Evolutionary conservation across 2,113 vertebrate genomes (phyloP).

Genomic region (Telmatochromis sp.): DNA sequence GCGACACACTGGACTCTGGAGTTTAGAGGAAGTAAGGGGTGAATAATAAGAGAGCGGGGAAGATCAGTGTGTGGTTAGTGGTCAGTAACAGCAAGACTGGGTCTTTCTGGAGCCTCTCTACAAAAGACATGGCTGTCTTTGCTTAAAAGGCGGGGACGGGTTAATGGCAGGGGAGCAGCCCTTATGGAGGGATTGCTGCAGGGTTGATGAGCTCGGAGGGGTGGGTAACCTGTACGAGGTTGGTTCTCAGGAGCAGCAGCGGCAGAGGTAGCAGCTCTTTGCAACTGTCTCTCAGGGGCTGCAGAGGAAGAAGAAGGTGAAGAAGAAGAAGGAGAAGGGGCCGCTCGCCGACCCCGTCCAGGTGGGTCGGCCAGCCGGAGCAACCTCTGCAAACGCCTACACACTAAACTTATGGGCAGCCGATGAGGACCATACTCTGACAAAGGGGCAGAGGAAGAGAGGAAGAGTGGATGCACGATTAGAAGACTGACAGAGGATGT

Average conservation of each 20-base stretch:
- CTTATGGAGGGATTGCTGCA: background rate
- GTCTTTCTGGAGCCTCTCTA: background rate
- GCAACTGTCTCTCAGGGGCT: slow-evolving; percentile 60
- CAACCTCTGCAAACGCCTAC: slow-evolving; percentile 92
- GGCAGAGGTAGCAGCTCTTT: slow-evolving; percentile 56
- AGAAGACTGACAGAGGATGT: slow-evolving; percentile 3
- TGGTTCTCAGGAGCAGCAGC: slow-evolving; percentile 64
- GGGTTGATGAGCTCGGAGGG: slow-evolving; percentile 1
- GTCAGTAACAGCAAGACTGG: background rate
- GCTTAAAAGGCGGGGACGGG: background rate
- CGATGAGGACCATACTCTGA: slow-evolving; percentile 87
- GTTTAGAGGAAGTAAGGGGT: slow-evolving; percentile 2
- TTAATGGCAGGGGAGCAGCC: background rate
- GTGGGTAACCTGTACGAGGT: slow-evolving; percentile 78
- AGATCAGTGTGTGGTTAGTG: slow-evolving; percentile 25
- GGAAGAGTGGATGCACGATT: slow-evolving; percentile 40
- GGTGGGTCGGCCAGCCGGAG: slow-evolving; percentile 92
- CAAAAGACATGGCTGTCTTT: background rate
- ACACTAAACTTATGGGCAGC: slow-evolving; percentile 92
- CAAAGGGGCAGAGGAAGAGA: slow-evolving; percentile 61
- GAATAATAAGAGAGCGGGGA: background rate
- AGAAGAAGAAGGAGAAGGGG: slow-evolving; percentile 51
- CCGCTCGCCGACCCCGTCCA: slow-evolving; percentile 77
- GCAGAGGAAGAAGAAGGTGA: slow-evolving; percentile 41
- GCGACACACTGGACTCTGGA: background rate